Evolutionary conservation across 2,797 vertebrate genomes (phyloP), one percentile per base, ranked within the genome.

Genomic region (Dendrocincla tyrannina): DNA sequence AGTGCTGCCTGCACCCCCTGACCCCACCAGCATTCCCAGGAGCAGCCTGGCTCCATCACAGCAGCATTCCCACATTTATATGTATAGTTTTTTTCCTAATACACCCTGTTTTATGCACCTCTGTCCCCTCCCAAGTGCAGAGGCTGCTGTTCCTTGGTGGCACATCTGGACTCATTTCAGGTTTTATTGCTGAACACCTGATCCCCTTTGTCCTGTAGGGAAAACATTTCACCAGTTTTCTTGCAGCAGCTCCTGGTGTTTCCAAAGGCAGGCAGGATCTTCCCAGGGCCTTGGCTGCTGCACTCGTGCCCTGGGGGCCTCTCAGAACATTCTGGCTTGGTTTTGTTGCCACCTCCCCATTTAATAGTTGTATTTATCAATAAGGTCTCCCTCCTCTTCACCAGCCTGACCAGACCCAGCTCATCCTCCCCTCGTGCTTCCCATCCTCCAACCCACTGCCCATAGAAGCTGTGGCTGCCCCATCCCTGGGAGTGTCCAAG

Each of bases 181-280:
- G 0, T 33, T 73, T 49, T 22, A 6, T 15, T 32, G 15, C 60
- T 86, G 76, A 70, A 70, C 66, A 4, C 42, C 76, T 20, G 18
- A n/a, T 37, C 3, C 7, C 5, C 24, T 16, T 9, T 35, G 6
- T 44, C 9, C 39, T 5, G 0, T 0, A 17, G 25, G 25, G 52
- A 52, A 63, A 27, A 33, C 11, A 28, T 23, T 20, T 41, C 47
- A 9, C 33, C 0, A 5, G 3, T 52, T 14, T 7, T 39, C 27
- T 17, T 70, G 56, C 55, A 58, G 75, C 35, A 50, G 67, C 6
- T 63, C 13, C n/a, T 80, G 50, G 2, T 80, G 32, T 90, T 56
- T 18, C 62, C 58, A 25, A 9, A 72, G 35, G 11, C 12, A 15
- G 20, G 44, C 22, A 33, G 41, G 33, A 32, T 22, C 30, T 59